Evolutionary conservation across 2,888 invertebrate species (phyloP), one percentile per base, ranked within the genome.

Genomic region (Drosophila nr. medialis): DNA sequence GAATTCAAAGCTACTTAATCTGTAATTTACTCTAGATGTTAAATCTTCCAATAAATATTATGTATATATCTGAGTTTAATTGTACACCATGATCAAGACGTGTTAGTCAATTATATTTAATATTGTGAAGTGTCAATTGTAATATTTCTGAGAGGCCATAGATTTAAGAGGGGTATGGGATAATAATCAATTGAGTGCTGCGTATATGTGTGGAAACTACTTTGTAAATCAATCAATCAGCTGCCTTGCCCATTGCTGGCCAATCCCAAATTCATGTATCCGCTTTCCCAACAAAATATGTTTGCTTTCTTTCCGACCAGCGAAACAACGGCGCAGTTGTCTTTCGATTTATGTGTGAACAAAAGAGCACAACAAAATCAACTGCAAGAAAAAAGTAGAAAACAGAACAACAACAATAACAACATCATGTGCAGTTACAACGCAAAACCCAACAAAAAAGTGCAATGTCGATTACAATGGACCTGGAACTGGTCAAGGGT

Each of bases 311-410:
- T 24, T 53, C 48, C 34, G 42, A 30, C 6, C 58, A 34, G 49
- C 34, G 21, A 50, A 61, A 67, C 50, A 65, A 59, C 34, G 45
- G 32, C 18, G 72, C 76, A 79, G 75, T 80, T 80, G 82, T 75
- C 64, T 75, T 75, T 78, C 72, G 75, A 69, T 56, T 78, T 65
- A 65, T 60, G 68, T 51, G 69, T 61, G 61, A 64, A 63, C 59
- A 64, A 66, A 64, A 38, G 24, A 49, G 45, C 38, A 32, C 50
- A 64, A 42, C 53, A 58, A 60, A 59, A 59, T 53, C 34, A 70
- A 64, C n/a, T 27, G 45, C 27, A 70, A 60, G 36, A 34, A 24
- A 42, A 27, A 50, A 50, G 32, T 11, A 0, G 32, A 32, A 11
- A 11, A 45, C 13, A 53, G 21, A 36, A 48, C 21, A 66, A 60